These are phyloP conservation scores for Gonioctena quinquepunctata DNA, from an alignment of 1,140 invertebrate species.

Conservation along the genomic window DNA sequence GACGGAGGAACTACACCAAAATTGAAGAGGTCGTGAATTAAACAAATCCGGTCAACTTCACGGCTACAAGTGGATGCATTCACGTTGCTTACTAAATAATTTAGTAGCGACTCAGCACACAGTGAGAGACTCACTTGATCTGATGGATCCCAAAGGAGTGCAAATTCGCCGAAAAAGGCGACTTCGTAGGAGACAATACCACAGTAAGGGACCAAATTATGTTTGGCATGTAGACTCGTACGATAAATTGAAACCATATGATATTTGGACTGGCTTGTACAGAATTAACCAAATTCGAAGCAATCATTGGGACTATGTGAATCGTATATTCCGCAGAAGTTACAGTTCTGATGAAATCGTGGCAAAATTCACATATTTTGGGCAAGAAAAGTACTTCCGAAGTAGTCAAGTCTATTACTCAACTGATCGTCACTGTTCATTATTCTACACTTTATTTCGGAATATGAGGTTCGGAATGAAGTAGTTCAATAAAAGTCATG, in stretches of 20 bases:
- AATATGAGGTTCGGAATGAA: no score
- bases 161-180: neutral
- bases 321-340: no score
- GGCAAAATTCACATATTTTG: no score
- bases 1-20: neutral
- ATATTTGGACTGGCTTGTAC: no score
- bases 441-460: no score
- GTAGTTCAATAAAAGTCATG: no score
- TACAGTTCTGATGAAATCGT: no score
- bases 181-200: neutral
- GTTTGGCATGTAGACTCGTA: constrained; percentile 14
- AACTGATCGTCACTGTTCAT: no score
- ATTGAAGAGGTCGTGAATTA: constrained; percentile 2
- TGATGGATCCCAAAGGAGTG: neutral
- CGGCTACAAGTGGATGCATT: neutral
- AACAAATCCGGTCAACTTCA: neutral
- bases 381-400: no score
- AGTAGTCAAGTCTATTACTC: no score
- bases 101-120: neutral
- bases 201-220: constrained; percentile 11
- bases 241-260: constrained; percentile 20
- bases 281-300: no score
- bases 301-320: no score
- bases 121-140: neutral
- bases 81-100: neutral